phyloP scores from a whole-genome alignment of 2,888 invertebrate species.

The Cheilosia vernalis region DNA sequence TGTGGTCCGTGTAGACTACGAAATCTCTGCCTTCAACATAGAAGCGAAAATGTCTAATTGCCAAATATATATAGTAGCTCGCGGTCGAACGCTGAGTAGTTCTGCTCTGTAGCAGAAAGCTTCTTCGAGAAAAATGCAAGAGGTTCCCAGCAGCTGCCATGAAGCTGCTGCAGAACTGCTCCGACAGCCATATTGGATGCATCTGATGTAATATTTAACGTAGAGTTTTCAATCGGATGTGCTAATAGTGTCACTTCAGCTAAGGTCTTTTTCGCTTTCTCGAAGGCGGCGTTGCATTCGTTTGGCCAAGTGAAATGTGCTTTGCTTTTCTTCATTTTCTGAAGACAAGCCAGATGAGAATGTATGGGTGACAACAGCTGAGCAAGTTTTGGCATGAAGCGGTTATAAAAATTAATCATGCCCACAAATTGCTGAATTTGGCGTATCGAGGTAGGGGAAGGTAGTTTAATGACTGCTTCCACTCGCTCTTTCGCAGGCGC shows the following conservation, averaged over 20 bases:
- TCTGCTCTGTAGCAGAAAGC: conserved; percentile 4
- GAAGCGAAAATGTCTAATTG: conserved; percentile 20
- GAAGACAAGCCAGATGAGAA: conserved; percentile 34
- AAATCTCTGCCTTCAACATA: conserved; percentile 13
- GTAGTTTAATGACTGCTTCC: conserved; percentile 64
- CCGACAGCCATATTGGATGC: conserved; percentile 41
- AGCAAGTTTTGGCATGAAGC: conserved; percentile 54
- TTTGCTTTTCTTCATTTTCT: conserved; percentile 35
- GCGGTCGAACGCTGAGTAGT: conserved; percentile 22
- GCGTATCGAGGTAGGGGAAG: conserved; percentile 45
- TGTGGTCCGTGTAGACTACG: conserved; percentile 31
- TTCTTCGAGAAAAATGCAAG: conserved; percentile 32
- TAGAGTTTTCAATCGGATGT: conserved; percentile 27
- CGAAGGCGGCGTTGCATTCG: conserved; percentile 13
- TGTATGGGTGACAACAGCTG: conserved; percentile 55
- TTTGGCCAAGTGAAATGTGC: conserved; percentile 26
- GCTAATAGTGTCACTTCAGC: conserved; percentile 26
- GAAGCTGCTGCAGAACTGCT: conserved; percentile 26
- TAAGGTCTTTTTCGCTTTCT: conserved; percentile 17
- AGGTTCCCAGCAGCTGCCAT: conserved; percentile 3
- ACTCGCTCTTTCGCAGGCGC: conserved; percentile 67
- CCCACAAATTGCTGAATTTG: conserved; percentile 61
- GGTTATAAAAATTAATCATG: conserved; percentile 59
- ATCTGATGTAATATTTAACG: conserved; percentile 30
- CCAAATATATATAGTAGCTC: conserved; percentile 10